These are phyloP conservation scores for Corythornis vintsioides DNA, from an alignment of 2,113 vertebrate genomes.

Conservation along the genomic window DNA sequence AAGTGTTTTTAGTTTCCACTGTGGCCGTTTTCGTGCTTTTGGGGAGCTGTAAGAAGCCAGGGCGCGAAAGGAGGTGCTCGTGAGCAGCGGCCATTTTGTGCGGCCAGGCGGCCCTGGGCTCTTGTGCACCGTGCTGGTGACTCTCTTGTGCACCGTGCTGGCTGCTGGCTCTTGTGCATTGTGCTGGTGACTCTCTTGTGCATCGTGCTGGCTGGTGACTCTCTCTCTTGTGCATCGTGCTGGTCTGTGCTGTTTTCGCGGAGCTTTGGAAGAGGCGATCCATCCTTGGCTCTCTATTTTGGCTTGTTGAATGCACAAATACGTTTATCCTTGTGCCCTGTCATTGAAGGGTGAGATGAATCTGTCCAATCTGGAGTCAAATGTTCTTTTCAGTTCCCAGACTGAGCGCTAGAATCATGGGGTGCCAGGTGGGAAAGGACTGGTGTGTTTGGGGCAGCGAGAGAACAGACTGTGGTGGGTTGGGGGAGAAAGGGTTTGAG, in stretches of 20 bases:
- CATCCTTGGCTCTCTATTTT: neutral
- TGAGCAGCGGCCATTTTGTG: neutral
- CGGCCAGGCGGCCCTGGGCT: too few relatives aligned
- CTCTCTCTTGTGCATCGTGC: accelerated
- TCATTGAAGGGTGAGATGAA: neutral
- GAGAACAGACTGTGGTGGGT: too few relatives aligned
- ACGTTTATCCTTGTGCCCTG: neutral
- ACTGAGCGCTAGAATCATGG: neutral
- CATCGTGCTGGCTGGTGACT: neutral
- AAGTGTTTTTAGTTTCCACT: neutral
- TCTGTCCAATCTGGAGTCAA: neutral
- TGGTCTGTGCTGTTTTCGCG: neutral
- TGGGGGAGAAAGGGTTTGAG: neutral
- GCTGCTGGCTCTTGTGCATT: accelerated
- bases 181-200: neutral
- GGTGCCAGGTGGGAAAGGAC: neutral
- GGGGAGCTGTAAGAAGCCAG: neutral
- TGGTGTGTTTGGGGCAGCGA: neutral
- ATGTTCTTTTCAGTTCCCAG: neutral
- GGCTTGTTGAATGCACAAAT: neutral
- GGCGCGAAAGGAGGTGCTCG: neutral
- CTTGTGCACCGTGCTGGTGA: neutral
- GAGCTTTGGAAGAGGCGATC: neutral
- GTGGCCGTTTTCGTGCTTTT: neutral
- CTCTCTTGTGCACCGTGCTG: neutral